A percentile compares a stretch with the other conserved stretches of the same genome.
Evolutionary conservation across 2,888 invertebrate species (phyloP).

Genomic region (Trissoscelio sp.): DNA sequence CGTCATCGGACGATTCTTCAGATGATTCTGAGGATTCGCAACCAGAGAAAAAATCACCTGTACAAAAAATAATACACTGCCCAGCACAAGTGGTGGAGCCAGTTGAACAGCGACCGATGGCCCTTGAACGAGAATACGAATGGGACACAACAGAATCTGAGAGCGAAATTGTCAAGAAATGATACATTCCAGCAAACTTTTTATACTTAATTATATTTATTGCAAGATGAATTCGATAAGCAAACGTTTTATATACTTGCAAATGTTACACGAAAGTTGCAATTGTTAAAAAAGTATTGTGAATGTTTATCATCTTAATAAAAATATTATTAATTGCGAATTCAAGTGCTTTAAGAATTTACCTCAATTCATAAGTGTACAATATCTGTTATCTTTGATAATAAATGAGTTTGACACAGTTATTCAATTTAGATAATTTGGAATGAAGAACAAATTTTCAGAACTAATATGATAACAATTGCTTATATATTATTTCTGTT

Average conservation of each 20-base stretch:
- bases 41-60: not conserved
- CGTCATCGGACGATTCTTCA: constrained; percentile 44
- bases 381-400: not conserved
- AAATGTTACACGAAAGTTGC: constrained; percentile 47
- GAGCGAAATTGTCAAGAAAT: constrained; percentile 60
- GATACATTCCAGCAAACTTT: constrained; percentile 9
- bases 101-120: not conserved
- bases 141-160: constrained; percentile 77
- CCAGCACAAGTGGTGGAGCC: not conserved
- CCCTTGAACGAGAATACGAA: constrained; percentile 61
- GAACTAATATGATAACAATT: no score
- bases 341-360: not conserved
- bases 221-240: not conserved
- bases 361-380: not conserved
- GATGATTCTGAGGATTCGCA: constrained; percentile 15
- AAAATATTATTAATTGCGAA: constrained; percentile 34
- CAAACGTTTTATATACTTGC: not conserved
- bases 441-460: no score
- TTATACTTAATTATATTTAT: not conserved
- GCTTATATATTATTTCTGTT: no score
- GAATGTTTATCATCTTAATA: constrained; percentile 49
- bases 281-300: constrained; percentile 41
- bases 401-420: not conserved
- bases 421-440: not conserved
- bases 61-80: not conserved